Evolutionary conservation across 2,113 vertebrate genomes (phyloP).

Genomic region (Heloderma charlesbogerti): DNA sequence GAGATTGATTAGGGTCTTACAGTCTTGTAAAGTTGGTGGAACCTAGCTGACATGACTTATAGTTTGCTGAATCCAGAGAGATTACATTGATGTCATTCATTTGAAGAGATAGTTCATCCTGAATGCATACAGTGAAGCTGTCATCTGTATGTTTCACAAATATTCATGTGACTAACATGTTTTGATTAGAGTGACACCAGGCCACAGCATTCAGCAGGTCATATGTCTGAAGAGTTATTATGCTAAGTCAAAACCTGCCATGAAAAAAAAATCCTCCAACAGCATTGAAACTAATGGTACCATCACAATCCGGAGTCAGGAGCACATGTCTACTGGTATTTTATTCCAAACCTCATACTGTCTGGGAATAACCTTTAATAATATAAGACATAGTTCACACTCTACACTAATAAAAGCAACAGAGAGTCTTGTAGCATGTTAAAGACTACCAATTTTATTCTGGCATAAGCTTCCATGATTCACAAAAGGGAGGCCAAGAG

Average conservation of each 20-base stretch:
- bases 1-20: constrained; percentile 77
- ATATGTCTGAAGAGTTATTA: constrained; percentile 47
- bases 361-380: constrained; percentile 40
- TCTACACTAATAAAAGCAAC: not conserved
- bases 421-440: not conserved
- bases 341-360: constrained; percentile 28
- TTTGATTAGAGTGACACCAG: constrained; percentile 70
- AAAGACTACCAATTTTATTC: not conserved
- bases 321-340: constrained; percentile 4
- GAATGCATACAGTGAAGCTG: constrained; percentile 71
- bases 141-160: constrained; percentile 69
- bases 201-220: constrained; percentile 52
- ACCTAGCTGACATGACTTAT: constrained; percentile 75
- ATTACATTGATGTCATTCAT: constrained; percentile 75
- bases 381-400: constrained; percentile 15
- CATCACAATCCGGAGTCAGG: not conserved
- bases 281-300: constrained; percentile 45
- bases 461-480: not conserved
- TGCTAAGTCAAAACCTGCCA: constrained; percentile 5
- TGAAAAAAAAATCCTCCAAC: constrained; percentile 27
- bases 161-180: constrained; percentile 71
- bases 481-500: not conserved
- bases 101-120: constrained; percentile 74
- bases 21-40: constrained; percentile 78
- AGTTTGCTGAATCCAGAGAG: constrained; percentile 75